Evolutionary conservation across 2,113 vertebrate species (phyloP).

Genomic region (Leucoraja erinaceus): DNA sequence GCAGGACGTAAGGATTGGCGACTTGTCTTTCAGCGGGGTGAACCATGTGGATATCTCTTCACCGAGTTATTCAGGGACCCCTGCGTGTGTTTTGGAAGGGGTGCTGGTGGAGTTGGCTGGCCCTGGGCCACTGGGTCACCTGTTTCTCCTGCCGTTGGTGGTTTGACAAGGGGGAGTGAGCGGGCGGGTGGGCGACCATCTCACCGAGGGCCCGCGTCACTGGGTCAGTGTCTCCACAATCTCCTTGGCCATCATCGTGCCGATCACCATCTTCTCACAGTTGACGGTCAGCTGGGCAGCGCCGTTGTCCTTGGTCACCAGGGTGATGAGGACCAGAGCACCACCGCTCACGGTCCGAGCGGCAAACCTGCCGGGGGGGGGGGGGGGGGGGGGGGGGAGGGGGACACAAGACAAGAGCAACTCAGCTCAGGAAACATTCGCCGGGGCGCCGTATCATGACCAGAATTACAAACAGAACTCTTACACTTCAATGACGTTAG

Average conservation of each 20-base stretch:
- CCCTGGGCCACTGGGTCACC: neutral
- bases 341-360: slow-evolving; percentile 80
- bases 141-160: neutral
- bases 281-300: slow-evolving; percentile 77
- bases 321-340: slow-evolving; percentile 81
- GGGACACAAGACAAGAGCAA: slow-evolving; percentile 34
- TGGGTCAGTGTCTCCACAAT: slow-evolving; percentile 77
- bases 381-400: too few relatives aligned
- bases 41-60: neutral
- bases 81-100: neutral
- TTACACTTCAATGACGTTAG: too few relatives aligned
- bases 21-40: neutral
- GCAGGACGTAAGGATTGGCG: neutral
- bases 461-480: too few relatives aligned
- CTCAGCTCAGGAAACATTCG: neutral
- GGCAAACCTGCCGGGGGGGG: slow-evolving; percentile 67
- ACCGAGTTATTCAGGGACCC: neutral
- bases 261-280: slow-evolving; percentile 97
- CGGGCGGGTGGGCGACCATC: too few relatives aligned
- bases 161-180: neutral
- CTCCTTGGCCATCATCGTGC: slow-evolving; percentile 94
- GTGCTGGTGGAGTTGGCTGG: neutral
- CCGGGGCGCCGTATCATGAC: neutral
- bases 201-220: slow-evolving; percentile 51
- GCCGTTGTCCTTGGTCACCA: slow-evolving; percentile 61